These are phyloP conservation scores for Babylonia areolata DNA, from an alignment of 1,140 invertebrate species.

Conservation along the genomic window DNA sequence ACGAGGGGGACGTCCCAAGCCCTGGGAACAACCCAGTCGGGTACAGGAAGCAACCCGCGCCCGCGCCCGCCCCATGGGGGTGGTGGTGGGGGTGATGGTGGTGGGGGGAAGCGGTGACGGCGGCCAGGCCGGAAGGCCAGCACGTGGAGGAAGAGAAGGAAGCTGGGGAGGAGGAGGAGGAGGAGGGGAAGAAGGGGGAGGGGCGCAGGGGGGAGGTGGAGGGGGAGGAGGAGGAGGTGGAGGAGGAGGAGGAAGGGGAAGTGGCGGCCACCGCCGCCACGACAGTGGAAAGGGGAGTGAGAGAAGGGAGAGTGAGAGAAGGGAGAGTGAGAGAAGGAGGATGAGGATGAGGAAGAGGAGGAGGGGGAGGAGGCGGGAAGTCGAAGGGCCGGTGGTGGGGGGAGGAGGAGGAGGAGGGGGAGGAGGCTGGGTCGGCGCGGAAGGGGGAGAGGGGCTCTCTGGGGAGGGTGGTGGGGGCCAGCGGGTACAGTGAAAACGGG, in stretches of 20 bases:
- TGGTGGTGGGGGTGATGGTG: too few species aligned
- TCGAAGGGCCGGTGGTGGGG: neutral
- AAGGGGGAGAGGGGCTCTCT: neutral
- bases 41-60: conserved; percentile 22
- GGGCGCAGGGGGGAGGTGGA: neutral
- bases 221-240: conserved; percentile 1
- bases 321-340: neutral
- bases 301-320: neutral
- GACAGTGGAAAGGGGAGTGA: too few species aligned
- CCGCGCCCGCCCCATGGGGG: too few species aligned
- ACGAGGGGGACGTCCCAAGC: neutral
- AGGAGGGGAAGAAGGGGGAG: neutral
- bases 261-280: too few species aligned
- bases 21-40: neutral
- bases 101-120: too few species aligned
- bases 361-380: neutral
- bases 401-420: neutral
- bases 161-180: too few species aligned
- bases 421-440: neutral
- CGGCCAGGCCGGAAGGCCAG: too few species aligned
- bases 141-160: too few species aligned
- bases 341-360: neutral
- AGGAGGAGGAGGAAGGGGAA: neutral
- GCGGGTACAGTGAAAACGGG: neutral
- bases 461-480: neutral